A percentile compares a stretch with the other conserved stretches of the same genome.
These are phyloP conservation scores for Hypomesus transpacificus DNA, from an alignment of 2,113 vertebrate genomes.

Conservation along the genomic window DNA sequence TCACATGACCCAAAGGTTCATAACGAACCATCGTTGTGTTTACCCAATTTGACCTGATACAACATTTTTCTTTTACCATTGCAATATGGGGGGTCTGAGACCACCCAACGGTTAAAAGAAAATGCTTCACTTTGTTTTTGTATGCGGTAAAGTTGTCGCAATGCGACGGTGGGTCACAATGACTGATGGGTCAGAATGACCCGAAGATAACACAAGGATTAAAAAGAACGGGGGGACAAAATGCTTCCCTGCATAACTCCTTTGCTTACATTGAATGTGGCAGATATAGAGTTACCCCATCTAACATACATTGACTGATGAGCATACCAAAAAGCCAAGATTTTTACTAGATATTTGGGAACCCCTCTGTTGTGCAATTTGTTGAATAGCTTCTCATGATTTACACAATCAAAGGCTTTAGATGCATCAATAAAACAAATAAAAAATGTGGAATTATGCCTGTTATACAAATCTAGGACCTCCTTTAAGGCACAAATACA, in stretches of 20 bases:
- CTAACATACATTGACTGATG: background rate
- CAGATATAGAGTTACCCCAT: background rate
- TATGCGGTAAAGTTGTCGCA: no score
- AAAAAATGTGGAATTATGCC: background rate
- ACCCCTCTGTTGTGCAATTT: slow-evolving; percentile 9
- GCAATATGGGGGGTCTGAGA: no score
- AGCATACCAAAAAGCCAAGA: background rate
- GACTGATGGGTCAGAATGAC: no score
- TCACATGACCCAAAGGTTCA: no score
- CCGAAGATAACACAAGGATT: no score
- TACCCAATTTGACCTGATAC: no score
- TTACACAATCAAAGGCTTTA: slow-evolving; percentile 3
- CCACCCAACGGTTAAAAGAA: no score
- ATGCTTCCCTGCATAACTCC: background rate
- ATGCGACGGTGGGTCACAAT: no score
- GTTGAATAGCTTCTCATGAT: background rate
- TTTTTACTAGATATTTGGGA: background rate
- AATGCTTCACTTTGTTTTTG: no score
- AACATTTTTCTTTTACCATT: no score
- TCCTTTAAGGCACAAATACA: slow-evolving; percentile 7
- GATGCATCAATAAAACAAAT: slow-evolving; percentile 14
- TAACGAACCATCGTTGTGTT: no score
- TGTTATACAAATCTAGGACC: background rate
- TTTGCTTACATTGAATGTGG: slow-evolving; percentile 6
- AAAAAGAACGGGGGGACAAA: background rate